Evolutionary conservation across 1,140 invertebrate species (phyloP).

Genomic region (Drosophila sp.): DNA sequence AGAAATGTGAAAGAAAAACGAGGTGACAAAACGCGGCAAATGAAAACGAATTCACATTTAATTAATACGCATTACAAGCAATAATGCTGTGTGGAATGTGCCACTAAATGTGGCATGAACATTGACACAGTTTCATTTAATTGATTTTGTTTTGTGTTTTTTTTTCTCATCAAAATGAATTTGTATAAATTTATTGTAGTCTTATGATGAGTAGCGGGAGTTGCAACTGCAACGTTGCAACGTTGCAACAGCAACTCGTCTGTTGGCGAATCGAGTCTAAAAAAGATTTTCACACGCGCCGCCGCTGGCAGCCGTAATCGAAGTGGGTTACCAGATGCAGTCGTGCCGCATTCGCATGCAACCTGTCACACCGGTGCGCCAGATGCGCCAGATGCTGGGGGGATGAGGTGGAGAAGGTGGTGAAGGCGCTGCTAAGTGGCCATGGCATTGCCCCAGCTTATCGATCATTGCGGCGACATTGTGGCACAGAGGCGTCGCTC

Average conservation of each 20-base stretch:
- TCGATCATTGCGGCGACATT: slow-evolving; percentile 55
- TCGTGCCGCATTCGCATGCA: slow-evolving; percentile 80
- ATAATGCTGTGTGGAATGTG: slow-evolving; percentile 37
- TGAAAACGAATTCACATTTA: slow-evolving; percentile 1
- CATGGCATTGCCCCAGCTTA: slow-evolving; percentile 70
- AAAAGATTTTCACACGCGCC: slow-evolving; percentile 74
- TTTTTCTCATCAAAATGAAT: slow-evolving; percentile 77
- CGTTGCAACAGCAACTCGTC: slow-evolving; percentile 8
- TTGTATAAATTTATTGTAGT: slow-evolving; percentile 62
- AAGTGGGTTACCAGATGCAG: slow-evolving; percentile 80
- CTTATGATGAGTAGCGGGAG: slow-evolving; percentile 53
- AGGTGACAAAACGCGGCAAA: slow-evolving; percentile 3
- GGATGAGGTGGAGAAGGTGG: background rate
- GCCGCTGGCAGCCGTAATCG: slow-evolving; percentile 58
- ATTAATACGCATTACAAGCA: slow-evolving; percentile 7
- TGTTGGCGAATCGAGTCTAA: slow-evolving; percentile 15
- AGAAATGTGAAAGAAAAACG: slow-evolving; percentile 21
- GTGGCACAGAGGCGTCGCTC: slow-evolving; percentile 52
- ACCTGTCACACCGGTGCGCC: slow-evolving; percentile 72
- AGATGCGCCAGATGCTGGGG: background rate
- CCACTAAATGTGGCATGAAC: slow-evolving; percentile 55
- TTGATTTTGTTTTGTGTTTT: no score
- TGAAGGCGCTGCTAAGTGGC: slow-evolving; percentile 54
- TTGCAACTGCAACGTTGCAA: slow-evolving; percentile 29
- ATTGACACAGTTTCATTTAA: slow-evolving; percentile 22